Conservation (phyloP, 2,113 vertebrate genomes). For the Hippolais icterina region DNA sequence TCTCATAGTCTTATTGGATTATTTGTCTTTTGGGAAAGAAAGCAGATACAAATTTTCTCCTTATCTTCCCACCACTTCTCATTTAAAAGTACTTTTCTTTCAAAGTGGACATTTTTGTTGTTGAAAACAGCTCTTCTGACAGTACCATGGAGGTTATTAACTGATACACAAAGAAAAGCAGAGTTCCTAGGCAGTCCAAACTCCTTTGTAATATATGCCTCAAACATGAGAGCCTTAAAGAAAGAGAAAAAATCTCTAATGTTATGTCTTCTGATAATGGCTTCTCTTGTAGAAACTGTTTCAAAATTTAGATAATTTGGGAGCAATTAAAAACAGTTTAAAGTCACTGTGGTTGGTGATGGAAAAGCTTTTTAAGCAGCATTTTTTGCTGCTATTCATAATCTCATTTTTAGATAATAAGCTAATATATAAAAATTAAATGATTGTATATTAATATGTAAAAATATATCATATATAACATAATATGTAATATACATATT, state of each 20-base stretch:
- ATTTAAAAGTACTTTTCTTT: conserved; percentile 37
- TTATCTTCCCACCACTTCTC: neutral
- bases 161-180: neutral
- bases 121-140: neutral
- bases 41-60: neutral
- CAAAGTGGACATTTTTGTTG: neutral
- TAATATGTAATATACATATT: neutral
- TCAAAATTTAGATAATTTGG: neutral
- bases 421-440: neutral
- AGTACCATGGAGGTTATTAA: neutral
- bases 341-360: neutral
- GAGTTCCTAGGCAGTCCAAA: neutral
- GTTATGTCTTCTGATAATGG: neutral
- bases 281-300: neutral
- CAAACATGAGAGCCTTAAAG: neutral
- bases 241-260: neutral
- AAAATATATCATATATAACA: neutral
- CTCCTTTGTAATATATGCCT: neutral
- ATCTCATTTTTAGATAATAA: neutral
- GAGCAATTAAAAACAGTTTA: neutral
- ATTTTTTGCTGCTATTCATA: neutral
- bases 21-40: neutral
- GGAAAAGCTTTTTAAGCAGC: neutral
- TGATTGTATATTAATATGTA: neutral
- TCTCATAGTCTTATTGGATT: neutral